Base-by-base conservation (phyloP, 2,888 invertebrate genomes). In the Caenorhabditis drosophilae region DNA sequence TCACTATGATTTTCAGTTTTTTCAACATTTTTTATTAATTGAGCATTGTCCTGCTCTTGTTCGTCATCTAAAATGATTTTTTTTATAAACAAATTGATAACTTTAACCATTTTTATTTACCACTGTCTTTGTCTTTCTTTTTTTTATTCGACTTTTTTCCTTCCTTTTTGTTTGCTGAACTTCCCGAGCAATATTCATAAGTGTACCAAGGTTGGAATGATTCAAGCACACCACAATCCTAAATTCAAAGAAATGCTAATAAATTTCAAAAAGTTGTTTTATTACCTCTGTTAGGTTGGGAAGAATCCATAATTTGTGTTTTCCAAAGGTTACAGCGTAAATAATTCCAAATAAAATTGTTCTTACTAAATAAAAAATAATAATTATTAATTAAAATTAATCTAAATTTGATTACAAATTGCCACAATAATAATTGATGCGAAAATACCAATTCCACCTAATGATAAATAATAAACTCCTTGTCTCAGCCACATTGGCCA, bases 271-370 rank as follows among this genome's bases (percentile, higher is more conserved):
- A 34, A 31, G n/a, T 7, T n/a, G n/a, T n/a, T n/a, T n/a, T n/a
- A n/a, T 34, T 41, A 64, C 98, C 85, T 97, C 98, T 0, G 95
- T 95, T 41, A 99, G 87, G 86, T 99, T 99, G n/a, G 98, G 98
- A 79, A 99, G 88, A 70, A 99, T 88, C 97, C 98, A 98, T 72
- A 99, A 88, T 84, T 96, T 93, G 85, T 96, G 92, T 79, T 90
- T 89, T 4, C 96, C 92, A 61, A 92, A 87, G 0, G 94, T 92
- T 16, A 91, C 78, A 11, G 90, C 84, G 95, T 96, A 98, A 20
- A 98, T 89, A 9, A 90, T 83, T 76, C 92, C 92, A 87, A 97
- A 99, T 49, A 98, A 88, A 57, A 97, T 89, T 67, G 93, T 87
- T 52, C 97, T 90, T 22, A 96, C 87, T 87, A 83, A 55, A 79